Base-by-base conservation (phyloP, 2,113 vertebrate species). In the Cariama cristata region DNA sequence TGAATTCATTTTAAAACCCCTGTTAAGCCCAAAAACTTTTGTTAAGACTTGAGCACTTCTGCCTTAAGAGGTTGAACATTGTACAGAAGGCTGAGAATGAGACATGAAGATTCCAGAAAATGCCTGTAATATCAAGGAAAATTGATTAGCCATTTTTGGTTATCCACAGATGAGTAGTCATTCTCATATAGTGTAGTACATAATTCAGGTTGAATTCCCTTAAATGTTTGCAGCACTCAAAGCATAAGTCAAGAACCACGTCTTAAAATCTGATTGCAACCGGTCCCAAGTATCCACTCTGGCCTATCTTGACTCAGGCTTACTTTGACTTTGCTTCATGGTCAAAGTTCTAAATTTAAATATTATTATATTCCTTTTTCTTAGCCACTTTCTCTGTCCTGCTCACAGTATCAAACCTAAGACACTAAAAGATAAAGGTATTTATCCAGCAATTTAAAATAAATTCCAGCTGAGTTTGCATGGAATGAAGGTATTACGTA, bases 401-500 rank as follows among this genome's bases (percentile, higher is more conserved):
- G 22, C 24, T 87, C 1, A 45, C 1, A 5, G 1, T 63, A 50
- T 77, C 47, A 88, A 58, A 66, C 10, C 6, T 60, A 84, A 64
- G 21, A 47, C 10, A 55, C 95, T 75, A 82, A 49, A 79, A 96
- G 52, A 44, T 77, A 92, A 93, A 89, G 23, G 8, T 44, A 53
- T 77, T 94, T 86, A 68, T 76, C 27, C 20, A 71, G 59, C 60
- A 4, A 55, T 94, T 92, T 66, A 18, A 95, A 93, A 84, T 32
- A 90, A 56, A 60, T 95, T 95, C 75, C 47, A 85, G 52, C 80
- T 95, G 94, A n/a, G 66, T 94, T 97, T 95, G 24, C 83, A 50
- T 56, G 26, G 55, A 89, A 63, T 63, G 12, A 69, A 80, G 19
- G 17, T 45, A 45, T 22, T 59, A 14, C 1, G 8, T 52, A 15